Evolutionary conservation across 37 sponge, comb jelly and placozoan genomes (phyloP).

Genomic region (Oscarella lobularis): DNA sequence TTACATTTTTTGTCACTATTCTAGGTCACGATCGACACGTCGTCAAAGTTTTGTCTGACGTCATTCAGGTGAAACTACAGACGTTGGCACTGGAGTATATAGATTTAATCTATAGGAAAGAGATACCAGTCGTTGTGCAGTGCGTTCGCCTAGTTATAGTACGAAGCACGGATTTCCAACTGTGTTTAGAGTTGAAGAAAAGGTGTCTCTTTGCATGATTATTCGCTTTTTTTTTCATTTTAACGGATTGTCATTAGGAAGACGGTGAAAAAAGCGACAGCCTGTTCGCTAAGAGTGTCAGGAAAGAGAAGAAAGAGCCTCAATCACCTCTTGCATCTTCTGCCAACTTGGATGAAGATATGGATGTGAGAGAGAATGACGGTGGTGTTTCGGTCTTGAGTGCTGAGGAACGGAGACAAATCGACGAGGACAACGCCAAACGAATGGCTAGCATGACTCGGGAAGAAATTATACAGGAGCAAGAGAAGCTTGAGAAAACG

Average conservation of each 20-base stretch:
- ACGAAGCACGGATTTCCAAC: slow-evolving; percentile 33
- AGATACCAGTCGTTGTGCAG: too few relatives aligned
- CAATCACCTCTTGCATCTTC: too few relatives aligned
- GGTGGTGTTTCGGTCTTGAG: too few relatives aligned
- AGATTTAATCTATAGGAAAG: too few relatives aligned
- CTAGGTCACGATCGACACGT: slow-evolving; percentile 38
- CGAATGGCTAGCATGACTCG: slow-evolving; percentile 37
- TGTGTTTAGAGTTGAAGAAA: slow-evolving; percentile 14
- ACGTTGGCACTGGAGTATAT: too few relatives aligned
- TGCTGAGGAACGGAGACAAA: slow-evolving; percentile 31
- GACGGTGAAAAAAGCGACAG: too few relatives aligned
- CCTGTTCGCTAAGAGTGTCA: too few relatives aligned
- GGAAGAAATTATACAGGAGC: slow-evolving; percentile 44
- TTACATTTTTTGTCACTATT: too few relatives aligned
- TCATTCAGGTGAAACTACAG: slow-evolving; percentile 12
- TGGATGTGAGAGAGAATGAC: too few relatives aligned
- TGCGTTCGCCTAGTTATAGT: too few relatives aligned
- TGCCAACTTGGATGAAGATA: too few relatives aligned
- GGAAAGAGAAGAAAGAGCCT: slow-evolving; percentile 6
- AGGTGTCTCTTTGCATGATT: neutral
- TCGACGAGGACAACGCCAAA: slow-evolving; percentile 61
- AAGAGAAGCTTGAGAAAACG: slow-evolving; percentile 20
- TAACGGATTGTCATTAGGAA: neutral
- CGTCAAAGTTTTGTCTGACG: slow-evolving; percentile 33
- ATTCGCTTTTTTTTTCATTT: neutral